These are phyloP conservation scores for Drosophila melanogaster DNA, from an alignment of 1,140 invertebrate genomes.

Conservation along the genomic window Release_6_plus_ISO1_MT NT_033777.3:13844001-13844500, in stretches of 20 bases:
- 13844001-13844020: not conserved
- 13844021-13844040: conserved; percentile 1
- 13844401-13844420: conserved; percentile 11
- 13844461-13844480: conserved; percentile 70
- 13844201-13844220: conserved; percentile 82
- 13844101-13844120: conserved; percentile 10
- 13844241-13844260: conserved; percentile 58
- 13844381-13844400: not conserved
- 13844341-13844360: conserved; percentile 62
- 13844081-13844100: conserved; percentile 73
- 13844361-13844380: conserved; percentile 40
- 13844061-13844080: conserved; percentile 81
- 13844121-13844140: not conserved
- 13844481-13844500: conserved; percentile 33
- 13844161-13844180: conserved; percentile 67
- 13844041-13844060: conserved; percentile 76
- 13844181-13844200: conserved; percentile 78
- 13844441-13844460: conserved; percentile 79
- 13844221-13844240: conserved; percentile 83
- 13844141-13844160: conserved; percentile 9
- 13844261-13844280: conserved; percentile 33
- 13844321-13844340: conserved; percentile 46
- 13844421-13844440: conserved; percentile 54
- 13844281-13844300: conserved; percentile 40
- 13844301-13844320: conserved; percentile 66